Evolutionary conservation across 1,140 invertebrate species (phyloP).

Genomic region (Stegodyphus mimosarum): DNA sequence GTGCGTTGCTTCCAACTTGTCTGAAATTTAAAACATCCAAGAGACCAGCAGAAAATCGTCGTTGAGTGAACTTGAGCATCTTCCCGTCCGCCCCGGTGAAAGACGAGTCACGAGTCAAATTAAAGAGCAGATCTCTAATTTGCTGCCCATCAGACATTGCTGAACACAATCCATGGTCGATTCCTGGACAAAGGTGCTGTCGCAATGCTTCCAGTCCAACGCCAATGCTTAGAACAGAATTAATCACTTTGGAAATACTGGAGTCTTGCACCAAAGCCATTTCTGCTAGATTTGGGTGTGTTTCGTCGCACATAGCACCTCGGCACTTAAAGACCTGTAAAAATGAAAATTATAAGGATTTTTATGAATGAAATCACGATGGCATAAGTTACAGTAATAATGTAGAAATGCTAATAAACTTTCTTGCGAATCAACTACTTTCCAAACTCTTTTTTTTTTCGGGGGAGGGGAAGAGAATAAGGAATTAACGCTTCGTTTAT

Average conservation of each 20-base stretch:
- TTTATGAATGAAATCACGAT: too few species aligned
- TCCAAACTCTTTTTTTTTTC: too few species aligned
- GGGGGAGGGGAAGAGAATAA: too few species aligned
- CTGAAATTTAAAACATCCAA: conserved; percentile 64
- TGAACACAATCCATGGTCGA: conserved; percentile 64
- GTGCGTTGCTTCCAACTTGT: conserved; percentile 58
- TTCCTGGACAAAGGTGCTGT: conserved; percentile 65
- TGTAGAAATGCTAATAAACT: too few species aligned
- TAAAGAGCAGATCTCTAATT: conserved; percentile 63
- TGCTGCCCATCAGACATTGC: conserved; percentile 63
- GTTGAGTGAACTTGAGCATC: conserved; percentile 62
- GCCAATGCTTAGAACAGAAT: conserved; percentile 66
- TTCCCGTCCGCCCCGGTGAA: conserved; percentile 63
- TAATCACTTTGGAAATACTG: conserved; percentile 67
- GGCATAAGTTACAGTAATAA: too few species aligned
- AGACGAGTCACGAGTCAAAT: conserved; percentile 63
- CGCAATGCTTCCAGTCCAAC: conserved; percentile 64
- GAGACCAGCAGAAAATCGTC: conserved; percentile 60
- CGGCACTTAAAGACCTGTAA: conserved; percentile 63
- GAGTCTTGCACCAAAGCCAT: conserved; percentile 64
- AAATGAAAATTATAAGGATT: neutral
- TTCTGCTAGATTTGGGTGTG: conserved; percentile 4
- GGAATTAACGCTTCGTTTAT: too few species aligned
- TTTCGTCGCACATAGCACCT: conserved; percentile 63
- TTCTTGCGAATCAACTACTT: too few species aligned